Conservation (phyloP, 2,113 vertebrate species). For the Anthoscopus minutus region DNA sequence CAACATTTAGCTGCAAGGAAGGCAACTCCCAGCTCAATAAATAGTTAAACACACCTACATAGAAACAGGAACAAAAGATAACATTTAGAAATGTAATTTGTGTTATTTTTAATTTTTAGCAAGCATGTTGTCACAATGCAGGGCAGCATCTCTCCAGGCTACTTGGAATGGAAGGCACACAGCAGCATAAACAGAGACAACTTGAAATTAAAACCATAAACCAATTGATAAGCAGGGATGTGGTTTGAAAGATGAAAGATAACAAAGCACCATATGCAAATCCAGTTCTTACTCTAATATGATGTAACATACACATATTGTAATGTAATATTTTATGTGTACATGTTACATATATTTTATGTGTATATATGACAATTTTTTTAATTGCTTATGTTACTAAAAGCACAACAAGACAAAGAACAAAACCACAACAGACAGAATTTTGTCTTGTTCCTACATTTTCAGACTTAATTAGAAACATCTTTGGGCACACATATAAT, state of each 20-base stretch:
- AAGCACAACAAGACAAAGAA: not conserved
- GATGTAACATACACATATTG: not conserved
- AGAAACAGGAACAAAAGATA: not conserved
- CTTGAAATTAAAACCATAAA: slow-evolving; percentile 9
- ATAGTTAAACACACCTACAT: not conserved
- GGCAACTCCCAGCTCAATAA: not conserved
- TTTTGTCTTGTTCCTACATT: not conserved
- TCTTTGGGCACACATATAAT: not conserved
- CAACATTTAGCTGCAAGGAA: not conserved
- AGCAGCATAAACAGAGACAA: not conserved
- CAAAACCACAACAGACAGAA: not conserved
- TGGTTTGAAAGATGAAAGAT: not conserved
- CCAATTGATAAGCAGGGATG: not conserved
- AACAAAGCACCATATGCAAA: not conserved
- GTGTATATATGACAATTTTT: too few species aligned
- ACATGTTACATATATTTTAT: too few species aligned
- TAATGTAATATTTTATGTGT: too few species aligned
- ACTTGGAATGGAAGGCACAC: not conserved
- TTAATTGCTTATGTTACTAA: not conserved
- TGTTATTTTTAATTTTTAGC: not conserved
- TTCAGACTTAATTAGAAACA: not conserved
- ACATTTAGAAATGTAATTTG: not conserved
- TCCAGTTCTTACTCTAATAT: not conserved
- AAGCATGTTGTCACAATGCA: not conserved
- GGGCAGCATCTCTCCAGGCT: not conserved